Conservation (phyloP, 2,888 invertebrate genomes). For the Cataglyphis albicans region DNA sequence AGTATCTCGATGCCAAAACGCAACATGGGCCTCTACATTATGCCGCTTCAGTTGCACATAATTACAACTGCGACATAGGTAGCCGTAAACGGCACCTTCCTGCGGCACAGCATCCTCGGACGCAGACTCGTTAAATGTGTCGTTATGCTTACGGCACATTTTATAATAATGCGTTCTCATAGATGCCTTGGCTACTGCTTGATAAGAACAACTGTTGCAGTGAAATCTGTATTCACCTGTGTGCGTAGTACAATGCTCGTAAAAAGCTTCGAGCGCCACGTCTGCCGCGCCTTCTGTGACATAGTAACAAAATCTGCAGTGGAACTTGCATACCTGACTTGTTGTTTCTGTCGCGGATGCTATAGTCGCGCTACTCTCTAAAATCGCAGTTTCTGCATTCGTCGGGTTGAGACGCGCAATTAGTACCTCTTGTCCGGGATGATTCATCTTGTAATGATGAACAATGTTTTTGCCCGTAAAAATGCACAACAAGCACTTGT, state of each 20-base stretch:
- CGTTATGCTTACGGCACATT: slow-evolving; percentile 75
- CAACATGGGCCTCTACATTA: slow-evolving; percentile 89
- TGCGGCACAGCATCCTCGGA: slow-evolving; percentile 77
- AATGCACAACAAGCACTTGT: slow-evolving; percentile 89
- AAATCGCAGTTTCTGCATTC: slow-evolving; percentile 87
- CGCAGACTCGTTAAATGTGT: slow-evolving; percentile 74
- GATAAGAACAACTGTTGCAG: slow-evolving; percentile 88
- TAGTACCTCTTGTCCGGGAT: slow-evolving; percentile 89
- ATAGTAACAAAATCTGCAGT: slow-evolving; percentile 83
- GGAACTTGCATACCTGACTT: slow-evolving; percentile 67
- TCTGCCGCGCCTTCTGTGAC: slow-evolving; percentile 70
- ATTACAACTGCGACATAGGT: slow-evolving; percentile 91
- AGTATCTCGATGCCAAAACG: slow-evolving; percentile 86
- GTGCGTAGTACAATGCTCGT: slow-evolving; percentile 91
- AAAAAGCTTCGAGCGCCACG: slow-evolving; percentile 86
- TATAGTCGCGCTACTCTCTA: slow-evolving; percentile 86
- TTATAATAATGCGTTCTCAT: slow-evolving; percentile 83
- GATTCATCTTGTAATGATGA: slow-evolving; percentile 89
- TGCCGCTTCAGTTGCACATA: slow-evolving; percentile 90
- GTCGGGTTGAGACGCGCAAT: slow-evolving; percentile 88
- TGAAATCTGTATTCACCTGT: slow-evolving; percentile 92
- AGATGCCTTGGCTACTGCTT: slow-evolving; percentile 81
- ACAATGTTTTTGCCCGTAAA: slow-evolving; percentile 89
- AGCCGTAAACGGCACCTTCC: slow-evolving; percentile 86
- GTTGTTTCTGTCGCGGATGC: slow-evolving; percentile 39